Percentiles rank a stretch among this genome's conserved stretches.
phyloP scores from a whole-genome alignment of 2,113 vertebrate species.

The Atherinomorus stipes region DNA sequence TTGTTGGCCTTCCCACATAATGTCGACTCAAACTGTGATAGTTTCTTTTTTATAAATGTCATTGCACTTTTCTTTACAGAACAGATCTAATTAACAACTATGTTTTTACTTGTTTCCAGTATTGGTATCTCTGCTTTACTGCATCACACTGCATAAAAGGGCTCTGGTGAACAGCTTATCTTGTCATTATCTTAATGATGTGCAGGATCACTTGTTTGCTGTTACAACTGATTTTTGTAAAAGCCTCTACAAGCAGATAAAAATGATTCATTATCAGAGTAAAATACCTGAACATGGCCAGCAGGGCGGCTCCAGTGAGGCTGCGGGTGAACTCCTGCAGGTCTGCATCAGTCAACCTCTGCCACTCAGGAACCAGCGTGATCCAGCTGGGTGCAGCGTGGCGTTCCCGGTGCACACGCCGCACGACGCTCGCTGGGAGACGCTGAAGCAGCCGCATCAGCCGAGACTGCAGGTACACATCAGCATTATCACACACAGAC shows the following conservation, averaged over 20 bases:
- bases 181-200: not conserved
- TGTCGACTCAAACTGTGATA: slow-evolving; percentile 1
- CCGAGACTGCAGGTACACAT: slow-evolving; percentile 57
- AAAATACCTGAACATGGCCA: slow-evolving; percentile 93
- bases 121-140: not conserved
- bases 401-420: slow-evolving; percentile 93
- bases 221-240: no score
- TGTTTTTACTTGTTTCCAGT: slow-evolving; percentile 2
- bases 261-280: not conserved
- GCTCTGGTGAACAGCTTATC: not conserved
- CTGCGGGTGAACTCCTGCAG: slow-evolving; percentile 88
- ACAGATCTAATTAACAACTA: not conserved
- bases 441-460: slow-evolving; percentile 97
- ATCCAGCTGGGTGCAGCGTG: slow-evolving; percentile 92
- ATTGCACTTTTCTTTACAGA: slow-evolving; percentile 18
- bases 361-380: slow-evolving; percentile 89
- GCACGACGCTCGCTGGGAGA: slow-evolving; percentile 91
- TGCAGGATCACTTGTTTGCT: no score
- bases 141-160: not conserved
- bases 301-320: slow-evolving; percentile 89
- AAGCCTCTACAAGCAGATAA: not conserved
- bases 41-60: slow-evolving; percentile 48
- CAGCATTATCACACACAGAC: slow-evolving; percentile 34
- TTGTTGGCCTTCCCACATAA: slow-evolving; percentile 24
- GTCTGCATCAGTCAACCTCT: slow-evolving; percentile 88